phyloP scores from a whole-genome alignment of 2,113 vertebrate species.

The Thamnaconus septentrionalis region DNA sequence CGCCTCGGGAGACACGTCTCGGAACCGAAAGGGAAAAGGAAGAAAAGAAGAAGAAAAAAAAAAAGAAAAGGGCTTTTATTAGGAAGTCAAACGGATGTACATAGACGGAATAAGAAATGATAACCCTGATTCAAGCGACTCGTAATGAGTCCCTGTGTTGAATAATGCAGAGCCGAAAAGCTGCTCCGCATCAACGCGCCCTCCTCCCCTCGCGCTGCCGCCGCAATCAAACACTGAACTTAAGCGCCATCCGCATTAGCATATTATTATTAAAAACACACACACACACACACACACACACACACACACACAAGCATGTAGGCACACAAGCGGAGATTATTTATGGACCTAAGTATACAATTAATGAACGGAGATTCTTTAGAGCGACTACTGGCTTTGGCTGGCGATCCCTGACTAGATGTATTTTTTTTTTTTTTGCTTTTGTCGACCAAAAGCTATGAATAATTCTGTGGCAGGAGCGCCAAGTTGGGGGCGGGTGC shows the following conservation, averaged over 20 bases:
- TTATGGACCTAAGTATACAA: slow-evolving; percentile 38
- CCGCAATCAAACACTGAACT: slow-evolving; percentile 49
- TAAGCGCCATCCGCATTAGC: slow-evolving; percentile 44
- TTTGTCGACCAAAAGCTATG: slow-evolving; percentile 29
- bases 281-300: no score
- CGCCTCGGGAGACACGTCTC: no score
- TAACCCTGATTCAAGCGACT: slow-evolving; percentile 44
- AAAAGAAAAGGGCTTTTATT: no score
- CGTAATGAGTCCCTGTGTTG: slow-evolving; percentile 57
- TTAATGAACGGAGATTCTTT: no score
- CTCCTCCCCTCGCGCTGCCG: slow-evolving; percentile 14
- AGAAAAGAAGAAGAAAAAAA: no score
- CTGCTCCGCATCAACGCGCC: slow-evolving; percentile 30
- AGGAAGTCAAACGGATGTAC: slow-evolving; percentile 38
- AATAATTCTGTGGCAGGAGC: slow-evolving; percentile 54
- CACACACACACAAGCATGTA: no score
- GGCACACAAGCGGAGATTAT: slow-evolving; percentile 23
- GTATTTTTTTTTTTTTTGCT: slow-evolving; percentile 14
- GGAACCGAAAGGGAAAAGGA: no score
- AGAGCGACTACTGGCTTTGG: no score
- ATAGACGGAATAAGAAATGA: slow-evolving; percentile 52
- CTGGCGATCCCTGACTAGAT: slow-evolving; percentile 37
- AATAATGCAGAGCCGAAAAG: slow-evolving; percentile 50
- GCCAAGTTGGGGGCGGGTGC: slow-evolving; percentile 40
- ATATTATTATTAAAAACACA: slow-evolving; percentile 52